Percentiles rank a stretch among this genome's conserved stretches.
Evolutionary conservation across 2,888 invertebrate species (phyloP).

Genomic region (Clusia tigrina): DNA sequence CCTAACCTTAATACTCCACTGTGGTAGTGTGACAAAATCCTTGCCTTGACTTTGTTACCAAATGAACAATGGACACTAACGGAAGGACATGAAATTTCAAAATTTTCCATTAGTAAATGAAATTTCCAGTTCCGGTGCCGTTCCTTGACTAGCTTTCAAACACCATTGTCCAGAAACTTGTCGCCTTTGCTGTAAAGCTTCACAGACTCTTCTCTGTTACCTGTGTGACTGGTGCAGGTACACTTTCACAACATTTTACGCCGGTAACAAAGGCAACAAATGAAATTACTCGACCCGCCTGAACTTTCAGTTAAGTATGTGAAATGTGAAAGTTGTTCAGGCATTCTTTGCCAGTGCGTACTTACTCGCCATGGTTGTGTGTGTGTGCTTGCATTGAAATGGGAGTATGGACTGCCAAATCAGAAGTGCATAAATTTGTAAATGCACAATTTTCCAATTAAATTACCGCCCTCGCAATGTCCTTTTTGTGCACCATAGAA

Average conservation of each 20-base stretch:
- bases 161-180: too few relatives aligned
- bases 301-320: not conserved
- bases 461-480: constrained; percentile 36
- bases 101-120: not conserved
- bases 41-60: too few relatives aligned
- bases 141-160: too few relatives aligned
- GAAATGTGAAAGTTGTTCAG: not conserved
- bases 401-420: not conserved
- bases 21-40: too few relatives aligned
- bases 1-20: too few relatives aligned
- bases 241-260: not conserved
- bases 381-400: not conserved
- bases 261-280: not conserved
- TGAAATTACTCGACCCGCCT: not conserved
- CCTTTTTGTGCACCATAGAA: too few relatives aligned
- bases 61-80: too few relatives aligned
- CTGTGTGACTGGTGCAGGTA: not conserved
- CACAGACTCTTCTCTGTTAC: too few relatives aligned
- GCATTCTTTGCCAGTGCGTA: not conserved
- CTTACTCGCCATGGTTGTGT: not conserved
- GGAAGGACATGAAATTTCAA: not conserved
- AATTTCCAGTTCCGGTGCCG: too few relatives aligned
- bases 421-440: constrained; percentile 31
- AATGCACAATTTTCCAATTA: constrained; percentile 54
- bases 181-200: too few relatives aligned